A percentile compares a stretch with the other conserved stretches of the same genome.
Evolutionary conservation across 2,113 vertebrate species (phyloP).

Genomic region (Dicentrarchus labrax): DNA sequence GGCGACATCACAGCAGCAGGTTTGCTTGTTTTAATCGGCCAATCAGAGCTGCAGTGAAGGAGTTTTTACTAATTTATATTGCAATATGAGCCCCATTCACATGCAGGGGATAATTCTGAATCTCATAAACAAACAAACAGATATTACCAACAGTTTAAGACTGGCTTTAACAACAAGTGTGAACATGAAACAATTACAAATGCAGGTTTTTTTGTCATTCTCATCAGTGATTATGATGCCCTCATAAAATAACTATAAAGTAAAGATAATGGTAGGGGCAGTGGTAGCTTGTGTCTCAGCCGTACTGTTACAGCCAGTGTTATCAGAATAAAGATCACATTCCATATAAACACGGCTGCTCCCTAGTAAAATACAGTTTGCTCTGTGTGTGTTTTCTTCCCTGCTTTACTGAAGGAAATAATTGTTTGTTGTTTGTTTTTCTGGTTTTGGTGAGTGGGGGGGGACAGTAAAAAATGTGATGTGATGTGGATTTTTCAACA

Average conservation of each 20-base stretch:
- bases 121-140: slow-evolving; percentile 36
- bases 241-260: not conserved
- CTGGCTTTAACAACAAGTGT: slow-evolving; percentile 4
- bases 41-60: slow-evolving; percentile 21
- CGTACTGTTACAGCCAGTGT: not conserved
- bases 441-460: not conserved
- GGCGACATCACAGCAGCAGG: slow-evolving; percentile 12
- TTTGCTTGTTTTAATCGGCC: slow-evolving; percentile 29
- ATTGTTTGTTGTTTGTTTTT: not conserved
- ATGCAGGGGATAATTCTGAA: not conserved
- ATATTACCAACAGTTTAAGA: slow-evolving; percentile 29
- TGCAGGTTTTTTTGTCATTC: not conserved
- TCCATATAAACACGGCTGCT: not conserved
- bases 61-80: slow-evolving; percentile 2
- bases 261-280: not conserved
- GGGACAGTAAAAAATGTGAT: not conserved
- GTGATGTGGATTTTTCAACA: not conserved
- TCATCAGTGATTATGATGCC: not conserved
- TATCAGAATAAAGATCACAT: not conserved
- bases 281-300: not conserved
- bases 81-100: slow-evolving; percentile 3
- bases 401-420: not conserved
- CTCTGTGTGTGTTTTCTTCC: not conserved
- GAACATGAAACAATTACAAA: slow-evolving; percentile 3
- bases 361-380: not conserved